Base-by-base conservation (phyloP, 2,113 vertebrate species). In the Sinocyclocheilus anophthalmus region DNA sequence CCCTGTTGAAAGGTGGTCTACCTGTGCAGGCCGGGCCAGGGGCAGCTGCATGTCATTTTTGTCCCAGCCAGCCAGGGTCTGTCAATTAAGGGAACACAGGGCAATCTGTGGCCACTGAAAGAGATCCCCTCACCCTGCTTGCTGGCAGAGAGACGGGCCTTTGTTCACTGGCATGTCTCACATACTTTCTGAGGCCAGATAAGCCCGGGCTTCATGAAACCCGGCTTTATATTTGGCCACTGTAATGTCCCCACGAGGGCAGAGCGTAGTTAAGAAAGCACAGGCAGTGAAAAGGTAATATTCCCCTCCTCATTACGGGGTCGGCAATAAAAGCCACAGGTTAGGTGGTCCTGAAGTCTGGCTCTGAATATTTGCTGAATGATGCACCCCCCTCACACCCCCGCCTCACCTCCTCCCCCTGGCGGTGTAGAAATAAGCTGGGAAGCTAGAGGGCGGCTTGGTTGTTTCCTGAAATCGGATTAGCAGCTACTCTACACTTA, bases 101-200 rank as follows among this genome's bases (percentile, higher is more conserved):
- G 94, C 95, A 96, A 96, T 96, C 96, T 97, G 96, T 96, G 96
- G 94, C 94, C 1, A 92, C 95, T 97, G 96, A 98, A 98, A 97
- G 95, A 95, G 96, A 97, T 97, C 95, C 94, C 94, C 95, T 94
- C 95, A 95, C 94, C 94, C 92, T 90, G 92, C 93, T 94, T 91
- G 2, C 87, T 88, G 93, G 92, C 93, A 90, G 94, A 97, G 96
- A 98, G 96, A 96, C 94, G 94, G 94, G 92, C 93, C 95, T 96
- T 97, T 98, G 97, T 98, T 96, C 96, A 88, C 94, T 90, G 93
- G 94, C 96, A 95, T 96, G 97, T 96, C 96, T 97, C 96, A 96
- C 96, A 98, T 97, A 97, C 95, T 97, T 97, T 96, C 94, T 93
- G 95, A 94, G 95, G 93, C 94, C 95, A 94, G 96, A 97, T 98